Evolutionary conservation across 2,113 vertebrate genomes (phyloP).

Genomic region (Pimephales promelas): DNA sequence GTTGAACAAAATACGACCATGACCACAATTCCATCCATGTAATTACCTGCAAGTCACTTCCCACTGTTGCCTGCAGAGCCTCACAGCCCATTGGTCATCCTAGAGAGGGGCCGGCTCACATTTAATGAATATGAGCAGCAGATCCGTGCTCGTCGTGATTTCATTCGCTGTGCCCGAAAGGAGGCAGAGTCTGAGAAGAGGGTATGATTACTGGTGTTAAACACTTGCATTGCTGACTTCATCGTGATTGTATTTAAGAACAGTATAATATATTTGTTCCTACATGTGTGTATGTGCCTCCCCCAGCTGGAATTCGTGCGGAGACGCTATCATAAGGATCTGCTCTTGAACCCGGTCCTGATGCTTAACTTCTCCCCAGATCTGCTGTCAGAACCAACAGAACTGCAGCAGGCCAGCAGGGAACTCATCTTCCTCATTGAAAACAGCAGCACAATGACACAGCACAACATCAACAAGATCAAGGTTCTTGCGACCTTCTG

Average conservation of each 20-base stretch:
- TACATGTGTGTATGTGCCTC: neutral
- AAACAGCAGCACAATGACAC: slow-evolving; percentile 71
- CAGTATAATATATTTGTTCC: neutral
- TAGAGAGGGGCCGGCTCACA: slow-evolving; percentile 86
- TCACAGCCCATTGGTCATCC: slow-evolving; percentile 86
- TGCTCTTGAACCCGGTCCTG: slow-evolving; percentile 88
- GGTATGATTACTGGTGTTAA: slow-evolving; percentile 69
- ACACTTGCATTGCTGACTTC: neutral
- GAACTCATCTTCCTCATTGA: slow-evolving; percentile 91
- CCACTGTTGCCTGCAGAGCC: slow-evolving; percentile 78
- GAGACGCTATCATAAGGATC: slow-evolving; percentile 94
- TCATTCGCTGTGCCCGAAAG: slow-evolving; percentile 79
- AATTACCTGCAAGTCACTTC: neutral
- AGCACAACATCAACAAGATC: slow-evolving; percentile 75
- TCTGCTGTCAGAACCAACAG: slow-evolving; percentile 70
- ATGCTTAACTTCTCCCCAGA: slow-evolving; percentile 95
- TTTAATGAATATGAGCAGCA: slow-evolving; percentile 86
- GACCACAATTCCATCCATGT: neutral
- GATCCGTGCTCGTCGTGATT: slow-evolving; percentile 85
- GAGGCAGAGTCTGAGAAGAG: slow-evolving; percentile 83
- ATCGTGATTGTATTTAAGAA: neutral
- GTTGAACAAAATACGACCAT: neutral
- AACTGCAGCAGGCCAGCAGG: slow-evolving; percentile 82
- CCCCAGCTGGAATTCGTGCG: slow-evolving; percentile 88
- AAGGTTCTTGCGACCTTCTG: slow-evolving; percentile 69